Base-by-base conservation (phyloP, 1,140 invertebrate species). In the Pteromalus puparum region DNA sequence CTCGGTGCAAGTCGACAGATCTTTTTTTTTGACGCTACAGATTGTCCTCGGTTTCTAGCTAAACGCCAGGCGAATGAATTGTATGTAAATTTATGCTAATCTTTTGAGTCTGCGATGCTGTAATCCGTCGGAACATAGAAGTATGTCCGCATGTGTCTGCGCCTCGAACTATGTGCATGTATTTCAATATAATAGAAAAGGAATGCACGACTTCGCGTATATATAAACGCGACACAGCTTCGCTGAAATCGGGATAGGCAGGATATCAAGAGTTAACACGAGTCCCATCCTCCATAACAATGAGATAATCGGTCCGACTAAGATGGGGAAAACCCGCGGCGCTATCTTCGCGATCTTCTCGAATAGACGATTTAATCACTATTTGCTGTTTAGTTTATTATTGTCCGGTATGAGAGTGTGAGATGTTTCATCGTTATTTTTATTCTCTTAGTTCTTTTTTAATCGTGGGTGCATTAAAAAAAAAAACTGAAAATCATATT, bases 41-140 rank as follows among this genome's bases (percentile, higher is more conserved):
- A 67, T 83, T 10, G 48, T 79, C 30, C 30, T 73, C 21, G 48
- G 1, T 79, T 46, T 72, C 6, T 67, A 67, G 28, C 26, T n/a
- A 26, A 38, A 34, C 28, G 15, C 46, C 9, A 65, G 18, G 1
- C 30, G 73, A 26, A 81, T n/a, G 73, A 84, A 86, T 86, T 86
- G 79, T 85, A 86, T 88, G 86, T 75, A 86, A 67, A 88, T 87
- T 74, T 87, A 87, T 87, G 88, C 38, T 82, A 89, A 88, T 88
- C 53, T 72, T 73, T 85, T 80, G 79, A 26, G 42, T 81, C 10
- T 13, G 5, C 48, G 28, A 72, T 79, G 65, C 24, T 79, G 68
- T 65, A 84, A 79, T 73, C 24, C n/a, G 53, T 72, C 21, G 48
- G 76, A 38, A 24, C n/a, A 42, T 68, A 73, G 72, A 75, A 76